phyloP scores from a whole-genome alignment of 2,888 invertebrate species.

The Cataglyphis altisquamis region DNA sequence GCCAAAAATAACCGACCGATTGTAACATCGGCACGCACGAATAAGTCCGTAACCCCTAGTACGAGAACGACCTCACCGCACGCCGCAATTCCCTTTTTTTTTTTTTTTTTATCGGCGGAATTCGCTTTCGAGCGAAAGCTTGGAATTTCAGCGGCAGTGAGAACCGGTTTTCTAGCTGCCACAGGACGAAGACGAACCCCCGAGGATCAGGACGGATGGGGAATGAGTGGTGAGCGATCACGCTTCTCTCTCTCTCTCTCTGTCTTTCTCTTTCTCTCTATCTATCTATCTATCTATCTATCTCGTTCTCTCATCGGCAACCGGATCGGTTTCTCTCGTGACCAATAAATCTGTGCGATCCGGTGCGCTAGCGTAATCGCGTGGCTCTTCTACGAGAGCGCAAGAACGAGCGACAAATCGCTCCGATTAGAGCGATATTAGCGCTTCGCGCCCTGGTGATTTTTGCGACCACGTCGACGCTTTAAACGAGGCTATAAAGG shows the following conservation, averaged over 20 bases:
- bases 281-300: conserved; percentile 19
- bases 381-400: conserved; percentile 17
- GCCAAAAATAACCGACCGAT: conserved; percentile 51
- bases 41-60: conserved; percentile 10
- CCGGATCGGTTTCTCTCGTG: conserved; percentile 33
- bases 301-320: conserved; percentile 10
- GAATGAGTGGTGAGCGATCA: conserved; percentile 7
- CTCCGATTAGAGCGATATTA: conserved; percentile 46
- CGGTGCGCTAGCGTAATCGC: conserved; percentile 25
- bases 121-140: conserved; percentile 79
- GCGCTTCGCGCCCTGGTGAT: conserved; percentile 7
- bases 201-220: background rate
- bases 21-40: conserved; percentile 45
- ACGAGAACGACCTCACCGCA: conserved; percentile 32
- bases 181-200: conserved; percentile 54
- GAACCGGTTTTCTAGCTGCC: conserved; percentile 77
- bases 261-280: conserved; percentile 16
- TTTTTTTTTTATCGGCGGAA: conserved; percentile 64
- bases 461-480: conserved; percentile 18
- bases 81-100: conserved; percentile 44
- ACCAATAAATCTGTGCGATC: conserved; percentile 29
- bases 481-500: conserved; percentile 17
- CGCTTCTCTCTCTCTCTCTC: conserved; percentile 3
- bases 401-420: conserved; percentile 45
- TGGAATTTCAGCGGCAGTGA: conserved; percentile 76